Conservation (phyloP, 2,113 vertebrate species). For the Dicrurus megarhynchus region DNA sequence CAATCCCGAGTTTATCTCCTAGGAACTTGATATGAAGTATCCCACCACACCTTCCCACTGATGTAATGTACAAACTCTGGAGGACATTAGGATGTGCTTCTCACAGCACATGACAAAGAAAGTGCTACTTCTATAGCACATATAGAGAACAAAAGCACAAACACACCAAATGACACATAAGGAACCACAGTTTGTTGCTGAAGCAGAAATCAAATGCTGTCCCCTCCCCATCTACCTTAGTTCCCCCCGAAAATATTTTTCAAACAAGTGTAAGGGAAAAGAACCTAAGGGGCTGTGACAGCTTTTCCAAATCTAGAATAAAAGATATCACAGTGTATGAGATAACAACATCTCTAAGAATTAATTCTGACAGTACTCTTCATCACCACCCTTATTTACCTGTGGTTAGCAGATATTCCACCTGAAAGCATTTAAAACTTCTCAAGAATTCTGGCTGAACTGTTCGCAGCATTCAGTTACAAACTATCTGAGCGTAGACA, state of each 20-base stretch:
- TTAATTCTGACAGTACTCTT: not conserved
- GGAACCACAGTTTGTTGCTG: not conserved
- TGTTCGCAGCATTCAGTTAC: not conserved
- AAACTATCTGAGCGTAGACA: not conserved
- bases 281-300: not conserved
- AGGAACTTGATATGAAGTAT: not conserved
- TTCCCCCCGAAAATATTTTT: not conserved
- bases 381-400: not conserved
- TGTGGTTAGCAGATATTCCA: not conserved
- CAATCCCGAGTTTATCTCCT: not conserved
- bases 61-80: not conserved
- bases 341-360: not conserved
- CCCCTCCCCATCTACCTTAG: not conserved
- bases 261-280: not conserved
- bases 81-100: not conserved
- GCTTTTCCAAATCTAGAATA: not conserved
- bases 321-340: rapidly evolving
- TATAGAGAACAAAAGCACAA: not conserved
- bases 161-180: not conserved
- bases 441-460: not conserved
- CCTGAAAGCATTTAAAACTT: not conserved
- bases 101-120: not conserved
- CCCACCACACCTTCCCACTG: not conserved
- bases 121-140: rapidly evolving
- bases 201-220: not conserved